phyloP scores from a whole-genome alignment of 2,888 invertebrate genomes.

The Halictus ligatus region DNA sequence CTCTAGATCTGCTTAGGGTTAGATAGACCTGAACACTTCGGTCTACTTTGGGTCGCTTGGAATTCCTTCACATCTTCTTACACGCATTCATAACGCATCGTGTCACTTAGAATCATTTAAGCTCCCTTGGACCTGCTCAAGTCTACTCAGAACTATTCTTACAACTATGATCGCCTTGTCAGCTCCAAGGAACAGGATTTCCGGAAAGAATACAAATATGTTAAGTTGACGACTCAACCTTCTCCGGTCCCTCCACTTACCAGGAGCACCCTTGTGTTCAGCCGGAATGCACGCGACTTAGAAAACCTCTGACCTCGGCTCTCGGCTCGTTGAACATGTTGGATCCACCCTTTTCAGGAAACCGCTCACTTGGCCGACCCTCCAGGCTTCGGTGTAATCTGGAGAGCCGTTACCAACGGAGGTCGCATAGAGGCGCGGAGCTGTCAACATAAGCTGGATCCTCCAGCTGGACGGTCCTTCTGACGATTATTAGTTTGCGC shows the following conservation, averaged over 20 bases:
- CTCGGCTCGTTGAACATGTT: constrained; percentile 8
- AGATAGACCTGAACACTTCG: too few species aligned
- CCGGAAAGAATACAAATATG: background rate
- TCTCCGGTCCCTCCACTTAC: background rate
- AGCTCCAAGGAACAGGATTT: background rate
- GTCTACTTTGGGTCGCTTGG: too few species aligned
- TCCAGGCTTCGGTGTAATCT: constrained; percentile 15
- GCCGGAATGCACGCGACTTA: background rate
- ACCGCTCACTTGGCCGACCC: constrained; percentile 11
- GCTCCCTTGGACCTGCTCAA: background rate
- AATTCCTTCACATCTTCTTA: background rate
- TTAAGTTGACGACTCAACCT: background rate
- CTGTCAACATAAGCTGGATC: background rate
- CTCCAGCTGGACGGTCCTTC: background rate
- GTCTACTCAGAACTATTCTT: background rate
- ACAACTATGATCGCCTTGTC: background rate
- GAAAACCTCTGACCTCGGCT: constrained; percentile 13
- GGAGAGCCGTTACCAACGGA: background rate
- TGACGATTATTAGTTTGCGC: constrained; percentile 3
- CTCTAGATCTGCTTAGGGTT: too few species aligned
- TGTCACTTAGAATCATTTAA: background rate
- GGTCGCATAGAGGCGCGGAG: background rate
- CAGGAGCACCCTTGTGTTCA: background rate
- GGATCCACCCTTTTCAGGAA: constrained; percentile 11
- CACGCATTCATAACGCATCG: background rate